Conservation (phyloP, 2,797 vertebrate species). For the Chiroxiphia lanceolata region DNA sequence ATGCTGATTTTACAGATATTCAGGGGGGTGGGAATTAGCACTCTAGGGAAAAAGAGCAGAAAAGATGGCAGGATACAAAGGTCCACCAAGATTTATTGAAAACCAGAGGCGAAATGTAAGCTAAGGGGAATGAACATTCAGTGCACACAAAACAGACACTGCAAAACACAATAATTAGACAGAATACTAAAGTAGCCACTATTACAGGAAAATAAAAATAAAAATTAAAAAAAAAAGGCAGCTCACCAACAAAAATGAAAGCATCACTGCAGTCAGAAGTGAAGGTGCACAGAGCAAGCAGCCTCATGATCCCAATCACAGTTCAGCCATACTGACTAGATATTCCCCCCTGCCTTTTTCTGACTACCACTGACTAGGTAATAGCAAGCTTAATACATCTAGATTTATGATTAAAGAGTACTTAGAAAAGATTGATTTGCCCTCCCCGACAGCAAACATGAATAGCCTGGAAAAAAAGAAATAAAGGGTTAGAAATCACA, state of each 20-base stretch:
- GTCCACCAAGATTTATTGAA: slow-evolving; percentile 58
- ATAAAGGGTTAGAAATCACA: slow-evolving; percentile 59
- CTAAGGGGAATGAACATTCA: neutral
- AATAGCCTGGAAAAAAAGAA: slow-evolving; percentile 43
- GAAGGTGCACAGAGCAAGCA: neutral
- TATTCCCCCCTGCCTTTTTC: neutral
- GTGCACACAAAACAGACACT: neutral
- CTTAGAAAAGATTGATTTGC: slow-evolving; percentile 49
- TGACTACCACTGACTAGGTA: slow-evolving; percentile 40
- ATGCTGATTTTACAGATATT: slow-evolving; percentile 69
- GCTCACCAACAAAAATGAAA: neutral
- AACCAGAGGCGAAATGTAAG: slow-evolving; percentile 47
- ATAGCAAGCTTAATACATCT: slow-evolving; percentile 22
- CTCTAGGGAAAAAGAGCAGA: slow-evolving; percentile 49
- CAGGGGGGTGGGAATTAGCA: slow-evolving; percentile 38
- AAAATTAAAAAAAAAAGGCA: neutral
- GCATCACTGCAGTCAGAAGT: neutral
- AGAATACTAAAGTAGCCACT: neutral
- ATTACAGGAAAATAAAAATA: neutral
- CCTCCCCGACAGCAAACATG: slow-evolving; percentile 33
- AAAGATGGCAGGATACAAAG: slow-evolving; percentile 47
- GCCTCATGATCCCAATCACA: neutral
- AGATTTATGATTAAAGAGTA: slow-evolving; percentile 55
- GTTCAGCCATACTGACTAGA: neutral
- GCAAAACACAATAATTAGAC: neutral